A percentile compares a stretch with the other conserved stretches of the same genome.
Conservation (phyloP, 2,797 vertebrate species). For the Vespertilio murinus region DNA sequence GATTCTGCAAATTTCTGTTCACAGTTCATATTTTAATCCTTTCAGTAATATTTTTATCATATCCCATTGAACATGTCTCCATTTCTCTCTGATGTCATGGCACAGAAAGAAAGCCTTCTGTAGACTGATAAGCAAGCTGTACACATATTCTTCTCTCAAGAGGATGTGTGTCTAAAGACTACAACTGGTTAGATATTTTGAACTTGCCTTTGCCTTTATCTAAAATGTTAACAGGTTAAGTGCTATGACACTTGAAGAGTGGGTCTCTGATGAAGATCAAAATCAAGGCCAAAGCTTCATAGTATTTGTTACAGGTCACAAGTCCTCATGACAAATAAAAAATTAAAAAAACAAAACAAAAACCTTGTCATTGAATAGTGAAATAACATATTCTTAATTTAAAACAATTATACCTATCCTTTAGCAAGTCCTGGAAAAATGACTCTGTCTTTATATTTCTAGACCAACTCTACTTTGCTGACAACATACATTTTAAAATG, state of each 20-base stretch:
- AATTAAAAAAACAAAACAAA: no score
- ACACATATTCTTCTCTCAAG: slow-evolving; percentile 1
- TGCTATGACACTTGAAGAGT: slow-evolving; percentile 59
- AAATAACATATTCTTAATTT: neutral
- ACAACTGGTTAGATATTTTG: slow-evolving; percentile 34
- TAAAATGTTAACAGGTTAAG: slow-evolving; percentile 69
- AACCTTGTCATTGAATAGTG: neutral
- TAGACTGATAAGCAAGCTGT: neutral
- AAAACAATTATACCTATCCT: neutral
- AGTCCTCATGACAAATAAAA: neutral
- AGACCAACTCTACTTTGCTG: neutral
- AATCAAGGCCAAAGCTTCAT: neutral
- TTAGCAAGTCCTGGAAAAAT: neutral
- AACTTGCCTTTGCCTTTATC: slow-evolving; percentile 56
- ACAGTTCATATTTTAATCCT: neutral
- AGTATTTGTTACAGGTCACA: neutral
- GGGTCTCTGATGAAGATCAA: slow-evolving; percentile 69
- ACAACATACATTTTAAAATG: neutral
- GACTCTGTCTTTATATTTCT: neutral
- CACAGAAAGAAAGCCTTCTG: slow-evolving; percentile 34
- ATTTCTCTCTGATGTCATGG: neutral
- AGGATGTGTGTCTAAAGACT: slow-evolving; percentile 32
- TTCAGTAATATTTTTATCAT: slow-evolving; percentile 8
- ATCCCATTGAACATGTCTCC: neutral
- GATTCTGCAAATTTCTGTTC: neutral